Base-by-base conservation (phyloP, 1,140 invertebrate species). In the Brachionus asplanchnoidis region DNA sequence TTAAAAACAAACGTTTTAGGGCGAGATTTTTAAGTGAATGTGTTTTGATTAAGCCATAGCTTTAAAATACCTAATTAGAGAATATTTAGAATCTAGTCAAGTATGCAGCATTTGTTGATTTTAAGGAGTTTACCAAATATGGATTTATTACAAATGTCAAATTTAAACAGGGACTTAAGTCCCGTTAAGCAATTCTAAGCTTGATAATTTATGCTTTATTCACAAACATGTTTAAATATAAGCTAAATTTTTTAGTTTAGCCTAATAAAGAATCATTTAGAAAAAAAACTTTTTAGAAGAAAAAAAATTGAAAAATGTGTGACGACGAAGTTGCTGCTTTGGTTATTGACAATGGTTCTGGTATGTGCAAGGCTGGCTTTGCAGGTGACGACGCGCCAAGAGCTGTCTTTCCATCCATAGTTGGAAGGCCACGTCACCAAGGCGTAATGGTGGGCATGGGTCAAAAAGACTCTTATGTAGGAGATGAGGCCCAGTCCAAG, bases 281-380 rank as follows among this genome's bases (percentile, higher is more conserved):
- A 56, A 56, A 56, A 50, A 42, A 12, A 46, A 3, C 3, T 46
- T 46, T 56, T 7, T 7, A 36, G 32, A 36, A 36, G 28, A 28
- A 28, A 36, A 36, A 17, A 56, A 17, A 23, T 56, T 40, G 2
- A 8, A 95, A 92, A 88, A 95, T 95, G 94, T 94, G 94, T 92
- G 94, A 95, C 92, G 94, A 95, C 90, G 94, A 95, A 90, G 93
- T 94, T 90, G 93, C 93, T 86, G 93, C 94, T 87, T 90, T 95
- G 86, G 94, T 95, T 86, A 93, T 95, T 46, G 94, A 95, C 91
- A 95, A 95, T 92, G 94, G 94, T 86, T 94, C 93, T 86, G 94
- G 94, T 86, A 94, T 94, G 94, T 94, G 94, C 91, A 94, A 95
- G 88, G 94, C 94, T 88, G 94, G 94, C 86, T 95, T 95, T 89